These are phyloP conservation scores for Nerophis ophidion DNA, from an alignment of 2,113 vertebrate species.

Conservation along the genomic window DNA sequence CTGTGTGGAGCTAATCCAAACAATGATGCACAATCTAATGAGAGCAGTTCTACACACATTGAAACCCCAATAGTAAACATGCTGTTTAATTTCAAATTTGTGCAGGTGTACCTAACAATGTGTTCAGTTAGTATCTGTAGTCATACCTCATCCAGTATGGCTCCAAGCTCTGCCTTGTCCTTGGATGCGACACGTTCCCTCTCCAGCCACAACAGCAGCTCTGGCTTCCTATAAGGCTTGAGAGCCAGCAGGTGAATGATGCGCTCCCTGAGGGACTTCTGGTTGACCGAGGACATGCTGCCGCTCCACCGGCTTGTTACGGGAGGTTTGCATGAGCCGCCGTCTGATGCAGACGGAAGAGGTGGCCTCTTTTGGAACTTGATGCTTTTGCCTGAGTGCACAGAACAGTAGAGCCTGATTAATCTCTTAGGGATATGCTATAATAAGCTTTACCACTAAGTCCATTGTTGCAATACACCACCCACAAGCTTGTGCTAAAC, in stretches of 20 bases:
- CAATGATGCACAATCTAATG: too few species aligned
- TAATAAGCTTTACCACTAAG: conserved; percentile 1
- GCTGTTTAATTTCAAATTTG: neutral
- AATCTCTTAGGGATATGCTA: neutral
- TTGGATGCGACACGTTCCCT: conserved; percentile 53
- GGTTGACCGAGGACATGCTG: conserved; percentile 16
- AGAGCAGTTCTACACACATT: too few species aligned
- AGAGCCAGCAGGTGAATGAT: conserved; percentile 70
- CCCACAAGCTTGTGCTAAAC: too few species aligned
- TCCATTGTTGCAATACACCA: neutral
- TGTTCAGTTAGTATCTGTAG: neutral
- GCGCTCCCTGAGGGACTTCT: conserved; percentile 65
- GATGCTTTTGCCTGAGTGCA: conserved; percentile 61
- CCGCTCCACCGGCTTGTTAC: conserved; percentile 47
- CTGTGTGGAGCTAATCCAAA: too few species aligned
- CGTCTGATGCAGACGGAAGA: conserved; percentile 34
- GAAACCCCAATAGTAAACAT: too few species aligned
- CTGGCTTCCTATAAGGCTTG: conserved; percentile 68
- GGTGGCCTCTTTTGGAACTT: conserved; percentile 54
- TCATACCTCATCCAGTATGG: conserved; percentile 72
- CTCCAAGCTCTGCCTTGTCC: conserved; percentile 59
- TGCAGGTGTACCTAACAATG: neutral
- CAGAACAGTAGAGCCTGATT: neutral
- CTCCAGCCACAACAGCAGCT: conserved; percentile 70
- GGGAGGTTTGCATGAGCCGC: conserved; percentile 45